Percentiles rank a stretch among this genome's conserved stretches.
These are phyloP conservation scores for Nymphalis c-album DNA, from an alignment of 2,888 invertebrate species.

Conservation along the genomic window DNA sequence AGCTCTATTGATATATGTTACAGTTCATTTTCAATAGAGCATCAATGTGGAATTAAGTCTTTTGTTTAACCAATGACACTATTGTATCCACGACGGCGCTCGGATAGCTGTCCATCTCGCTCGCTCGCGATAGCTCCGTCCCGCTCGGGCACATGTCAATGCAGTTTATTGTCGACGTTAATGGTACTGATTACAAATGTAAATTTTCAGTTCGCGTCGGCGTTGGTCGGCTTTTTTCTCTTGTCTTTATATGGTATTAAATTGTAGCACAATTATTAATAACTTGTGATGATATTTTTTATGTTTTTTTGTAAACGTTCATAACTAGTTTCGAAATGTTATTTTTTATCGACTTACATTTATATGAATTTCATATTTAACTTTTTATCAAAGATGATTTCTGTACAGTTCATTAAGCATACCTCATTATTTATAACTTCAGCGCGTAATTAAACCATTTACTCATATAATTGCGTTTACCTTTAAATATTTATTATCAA, in stretches of 20 bases:
- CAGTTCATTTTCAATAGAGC: conserved; percentile 41
- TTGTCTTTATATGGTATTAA: conserved; percentile 74
- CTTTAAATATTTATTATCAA: neutral
- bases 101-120: conserved; percentile 54
- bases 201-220: conserved; percentile 78
- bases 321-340: conserved; percentile 10
- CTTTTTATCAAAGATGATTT: neutral
- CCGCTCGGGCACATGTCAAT: conserved; percentile 69
- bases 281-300: conserved; percentile 13
- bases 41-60: conserved; percentile 38
- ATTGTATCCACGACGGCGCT: conserved; percentile 75
- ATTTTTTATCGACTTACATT: neutral
- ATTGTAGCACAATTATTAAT: conserved; percentile 69
- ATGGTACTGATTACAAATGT: conserved; percentile 80
- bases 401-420: neutral
- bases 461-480: neutral
- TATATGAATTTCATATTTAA: neutral
- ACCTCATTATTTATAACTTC: neutral
- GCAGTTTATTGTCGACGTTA: conserved; percentile 80
- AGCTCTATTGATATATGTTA: conserved; percentile 39
- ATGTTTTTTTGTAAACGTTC: neutral
- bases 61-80: conserved; percentile 49
- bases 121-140: conserved; percentile 62
- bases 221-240: conserved; percentile 74
- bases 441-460: neutral